Evolutionary conservation across 2,797 vertebrate species (phyloP).

Genomic region (Oryzias sinensis): DNA sequence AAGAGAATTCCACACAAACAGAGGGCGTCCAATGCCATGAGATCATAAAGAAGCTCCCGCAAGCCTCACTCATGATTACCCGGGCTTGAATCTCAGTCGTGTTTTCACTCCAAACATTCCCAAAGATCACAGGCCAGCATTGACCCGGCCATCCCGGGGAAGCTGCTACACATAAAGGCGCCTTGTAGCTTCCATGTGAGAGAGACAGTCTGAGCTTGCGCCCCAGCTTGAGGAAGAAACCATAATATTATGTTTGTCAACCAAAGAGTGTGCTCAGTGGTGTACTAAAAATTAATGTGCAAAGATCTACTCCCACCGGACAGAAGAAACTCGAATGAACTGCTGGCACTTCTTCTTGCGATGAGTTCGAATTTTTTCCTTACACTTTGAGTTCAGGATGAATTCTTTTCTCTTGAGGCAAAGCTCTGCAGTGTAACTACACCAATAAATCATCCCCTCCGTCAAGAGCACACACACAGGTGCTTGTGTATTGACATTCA

Average conservation of each 20-base stretch:
- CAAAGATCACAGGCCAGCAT: slow-evolving; percentile 68
- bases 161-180: slow-evolving; percentile 65
- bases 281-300: slow-evolving; percentile 69
- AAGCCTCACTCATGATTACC: slow-evolving; percentile 54
- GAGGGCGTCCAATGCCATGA: slow-evolving; percentile 43
- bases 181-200: slow-evolving; percentile 63
- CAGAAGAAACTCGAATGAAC: slow-evolving; percentile 2
- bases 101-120: slow-evolving; percentile 78
- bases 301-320: slow-evolving; percentile 62
- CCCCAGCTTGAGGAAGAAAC: slow-evolving; percentile 53
- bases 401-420: slow-evolving; percentile 44
- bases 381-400: slow-evolving; percentile 14
- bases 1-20: slow-evolving; percentile 39
- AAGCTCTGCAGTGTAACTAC: slow-evolving; percentile 5
- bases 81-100: slow-evolving; percentile 50
- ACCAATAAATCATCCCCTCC: slow-evolving; percentile 55
- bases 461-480: slow-evolving; percentile 46
- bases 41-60: slow-evolving; percentile 48
- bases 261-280: slow-evolving; percentile 60
- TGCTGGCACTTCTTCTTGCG: not conserved
- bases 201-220: slow-evolving; percentile 48
- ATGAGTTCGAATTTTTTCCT: slow-evolving; percentile 12
- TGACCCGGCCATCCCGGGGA: slow-evolving; percentile 59
- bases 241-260: slow-evolving; percentile 82
- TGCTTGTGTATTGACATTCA: slow-evolving; percentile 49